phyloP scores from a whole-genome alignment of 2,113 vertebrate species.

The Centropristis striata region DNA sequence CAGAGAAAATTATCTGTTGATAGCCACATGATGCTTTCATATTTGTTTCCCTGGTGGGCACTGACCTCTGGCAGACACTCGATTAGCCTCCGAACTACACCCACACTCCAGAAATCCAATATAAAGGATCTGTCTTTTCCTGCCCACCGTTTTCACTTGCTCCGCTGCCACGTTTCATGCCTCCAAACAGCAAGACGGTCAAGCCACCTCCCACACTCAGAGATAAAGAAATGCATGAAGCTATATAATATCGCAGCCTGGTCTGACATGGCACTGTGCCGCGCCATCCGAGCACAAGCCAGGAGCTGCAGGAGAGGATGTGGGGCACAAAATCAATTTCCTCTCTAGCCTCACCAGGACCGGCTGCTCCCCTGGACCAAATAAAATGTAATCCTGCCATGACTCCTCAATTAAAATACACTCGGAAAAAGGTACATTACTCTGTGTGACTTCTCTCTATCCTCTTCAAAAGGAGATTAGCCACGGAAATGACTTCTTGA shows the following conservation, averaged over 20 bases:
- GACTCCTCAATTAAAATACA: slow-evolving; percentile 80
- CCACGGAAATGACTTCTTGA: slow-evolving; percentile 61
- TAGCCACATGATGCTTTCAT: background rate
- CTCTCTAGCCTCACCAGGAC: slow-evolving; percentile 57
- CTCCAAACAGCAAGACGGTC: background rate
- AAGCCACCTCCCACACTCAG: background rate
- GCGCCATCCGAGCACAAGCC: slow-evolving; percentile 16
- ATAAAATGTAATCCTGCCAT: slow-evolving; percentile 77
- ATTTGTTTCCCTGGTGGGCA: background rate
- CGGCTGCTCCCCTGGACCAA: slow-evolving; percentile 61
- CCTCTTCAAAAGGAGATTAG: slow-evolving; percentile 68
- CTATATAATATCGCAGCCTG: slow-evolving; percentile 26
- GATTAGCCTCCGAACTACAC: slow-evolving; percentile 27
- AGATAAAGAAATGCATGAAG: slow-evolving; percentile 40
- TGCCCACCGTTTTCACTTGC: slow-evolving; percentile 8
- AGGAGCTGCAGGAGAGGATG: slow-evolving; percentile 63
- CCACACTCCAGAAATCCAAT: slow-evolving; percentile 25
- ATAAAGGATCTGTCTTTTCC: slow-evolving; percentile 36
- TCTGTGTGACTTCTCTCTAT: slow-evolving; percentile 54
- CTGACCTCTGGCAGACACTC: slow-evolving; percentile 26
- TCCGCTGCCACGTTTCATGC: slow-evolving; percentile 3
- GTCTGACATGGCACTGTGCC: slow-evolving; percentile 31
- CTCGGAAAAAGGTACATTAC: slow-evolving; percentile 65
- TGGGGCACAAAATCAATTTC: slow-evolving; percentile 82
- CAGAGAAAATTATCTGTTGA: background rate